Base-by-base conservation (phyloP, 2,888 invertebrate species). In the Phasia obesa region DNA sequence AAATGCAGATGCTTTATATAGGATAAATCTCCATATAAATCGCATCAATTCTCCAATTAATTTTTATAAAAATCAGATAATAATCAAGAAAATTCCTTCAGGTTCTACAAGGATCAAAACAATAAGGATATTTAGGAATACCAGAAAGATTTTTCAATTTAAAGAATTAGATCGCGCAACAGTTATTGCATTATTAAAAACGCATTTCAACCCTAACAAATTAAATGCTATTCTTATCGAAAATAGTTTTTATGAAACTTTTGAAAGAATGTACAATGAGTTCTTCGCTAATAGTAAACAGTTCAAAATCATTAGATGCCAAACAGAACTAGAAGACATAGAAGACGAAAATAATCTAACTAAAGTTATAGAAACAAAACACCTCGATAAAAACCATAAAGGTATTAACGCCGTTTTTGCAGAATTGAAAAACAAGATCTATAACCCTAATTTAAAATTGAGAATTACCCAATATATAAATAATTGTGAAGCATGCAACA, bases 401-500 rank as follows among this genome's bases (percentile, higher is more conserved):
- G 70, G 23, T 62, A 73, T 55, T 60, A 57, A 38, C 17, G 57
- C 35, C 21, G 64, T 47, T 38, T 62, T 27, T 55, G 53, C 31
- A 44, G 25, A 64, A 47, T 44, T 64, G 17, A 75, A 75, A 38
- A 31, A 31, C n/a, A 35, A 59, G 15, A 57, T 78, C 9, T 85
- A 64, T 42, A 64, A 82, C 17, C 82, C 84, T 9, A 81, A 84
- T 9, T 53, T 84, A 49, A 70, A 65, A 53, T 21, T 21, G 27
- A 64, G 65, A 60, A 83, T 84, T 38, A 82, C 79, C 2, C 64
- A 83, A 53, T 84, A 84, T 44, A 78, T 84, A 2, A 85, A 86
- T 47, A 85, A 85, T 57, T 84, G 84, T 15, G 81, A 83, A 31
- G 31, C 77, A 11, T 85, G 79, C 25, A 74, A 57, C 15, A 17